These are phyloP conservation scores for Malurus elegans DNA, from an alignment of 2,113 vertebrate genomes.

Conservation along the genomic window DNA sequence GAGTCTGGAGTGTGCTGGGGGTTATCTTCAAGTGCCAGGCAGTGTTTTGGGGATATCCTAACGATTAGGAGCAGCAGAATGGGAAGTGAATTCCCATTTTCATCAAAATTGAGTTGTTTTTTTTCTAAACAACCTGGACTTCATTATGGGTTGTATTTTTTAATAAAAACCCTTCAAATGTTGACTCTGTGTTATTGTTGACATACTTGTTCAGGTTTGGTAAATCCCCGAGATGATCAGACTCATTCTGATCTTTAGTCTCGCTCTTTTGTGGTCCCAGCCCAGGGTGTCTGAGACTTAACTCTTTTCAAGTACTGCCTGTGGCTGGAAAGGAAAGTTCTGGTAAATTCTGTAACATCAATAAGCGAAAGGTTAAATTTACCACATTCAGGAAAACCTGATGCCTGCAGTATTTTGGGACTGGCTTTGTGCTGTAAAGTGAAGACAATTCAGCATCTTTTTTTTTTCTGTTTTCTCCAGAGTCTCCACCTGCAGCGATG, in stretches of 20 bases:
- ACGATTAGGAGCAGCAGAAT: not conserved
- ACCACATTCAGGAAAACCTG: not conserved
- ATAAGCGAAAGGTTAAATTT: not conserved
- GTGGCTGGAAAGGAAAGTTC: not conserved
- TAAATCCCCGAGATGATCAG: not conserved
- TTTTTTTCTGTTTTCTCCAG: not conserved
- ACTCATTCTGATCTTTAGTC: not conserved
- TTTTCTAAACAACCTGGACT: not conserved
- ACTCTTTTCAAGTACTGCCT: not conserved
- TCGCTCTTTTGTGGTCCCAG: not conserved
- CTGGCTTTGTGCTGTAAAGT: not conserved
- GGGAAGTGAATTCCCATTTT: not conserved
- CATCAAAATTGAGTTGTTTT: not conserved
- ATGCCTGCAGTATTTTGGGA: not conserved
- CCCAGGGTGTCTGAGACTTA: not conserved
- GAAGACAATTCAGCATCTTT: not conserved
- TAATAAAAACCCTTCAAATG: not conserved
- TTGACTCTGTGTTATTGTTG: not conserved
- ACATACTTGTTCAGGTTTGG: not conserved
- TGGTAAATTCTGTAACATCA: not conserved
- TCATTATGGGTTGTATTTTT: not conserved
- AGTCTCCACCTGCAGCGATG: conserved; percentile 73
- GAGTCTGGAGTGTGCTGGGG: not conserved
- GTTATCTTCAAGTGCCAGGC: not conserved
- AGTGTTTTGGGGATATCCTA: not conserved